Percentiles rank a stretch among this genome's conserved stretches.
These are phyloP conservation scores for Hyperoodon ampullatus DNA, from an alignment of 2,113 vertebrate species.

Conservation along the genomic window DNA sequence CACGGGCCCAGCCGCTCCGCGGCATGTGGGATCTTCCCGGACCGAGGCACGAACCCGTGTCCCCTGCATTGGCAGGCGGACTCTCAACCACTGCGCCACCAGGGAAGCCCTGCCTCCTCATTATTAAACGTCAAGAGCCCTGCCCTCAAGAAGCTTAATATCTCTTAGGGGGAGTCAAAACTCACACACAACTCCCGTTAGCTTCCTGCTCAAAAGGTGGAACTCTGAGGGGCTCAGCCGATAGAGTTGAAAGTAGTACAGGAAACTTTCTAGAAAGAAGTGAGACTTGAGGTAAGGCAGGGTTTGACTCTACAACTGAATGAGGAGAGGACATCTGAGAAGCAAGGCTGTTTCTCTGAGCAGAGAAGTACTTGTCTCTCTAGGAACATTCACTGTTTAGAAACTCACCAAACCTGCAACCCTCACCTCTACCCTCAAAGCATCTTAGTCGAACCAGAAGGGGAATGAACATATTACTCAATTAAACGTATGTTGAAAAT, in stretches of 20 bases:
- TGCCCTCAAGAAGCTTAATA: conserved; percentile 12
- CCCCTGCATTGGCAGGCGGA: too few relatives aligned
- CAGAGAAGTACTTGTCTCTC: not conserved
- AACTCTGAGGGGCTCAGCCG: not conserved
- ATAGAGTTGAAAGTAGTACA: not conserved
- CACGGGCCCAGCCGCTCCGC: too few relatives aligned
- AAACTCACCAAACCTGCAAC: not conserved
- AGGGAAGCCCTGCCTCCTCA: not conserved
- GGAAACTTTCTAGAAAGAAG: not conserved
- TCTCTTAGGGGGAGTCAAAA: not conserved
- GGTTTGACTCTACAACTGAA: not conserved
- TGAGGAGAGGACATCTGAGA: not conserved
- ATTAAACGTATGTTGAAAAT: not conserved
- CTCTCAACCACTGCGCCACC: too few relatives aligned
- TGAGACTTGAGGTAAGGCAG: not conserved
- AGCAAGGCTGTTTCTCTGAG: not conserved
- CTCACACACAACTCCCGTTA: too few relatives aligned
- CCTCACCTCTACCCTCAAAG: not conserved
- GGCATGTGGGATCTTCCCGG: too few relatives aligned
- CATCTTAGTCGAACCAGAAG: not conserved
- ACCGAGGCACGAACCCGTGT: too few relatives aligned
- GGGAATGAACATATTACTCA: not conserved
- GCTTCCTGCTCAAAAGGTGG: not conserved
- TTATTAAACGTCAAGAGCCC: not conserved
- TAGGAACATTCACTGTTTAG: not conserved